Base-by-base conservation (phyloP, 2,113 vertebrate genomes). In the Notiomystis cincta region DNA sequence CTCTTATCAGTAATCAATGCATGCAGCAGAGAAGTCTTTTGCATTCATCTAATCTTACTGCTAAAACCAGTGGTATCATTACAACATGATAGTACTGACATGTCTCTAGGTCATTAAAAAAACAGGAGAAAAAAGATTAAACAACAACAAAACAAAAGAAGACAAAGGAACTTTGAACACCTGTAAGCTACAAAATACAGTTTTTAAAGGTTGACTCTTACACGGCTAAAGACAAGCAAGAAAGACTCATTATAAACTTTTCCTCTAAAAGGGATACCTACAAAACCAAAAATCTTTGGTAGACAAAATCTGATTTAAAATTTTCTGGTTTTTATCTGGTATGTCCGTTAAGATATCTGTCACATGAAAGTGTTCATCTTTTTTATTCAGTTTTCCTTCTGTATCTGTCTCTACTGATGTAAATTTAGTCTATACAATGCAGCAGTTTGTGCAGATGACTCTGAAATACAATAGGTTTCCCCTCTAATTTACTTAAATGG, bases 401-500 rank as follows among this genome's bases (percentile, higher is more conserved):
- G 37, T 5, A 3, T 72, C 45, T 75, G 3, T 77, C 51, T 48
- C 38, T 62, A 23, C 27, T 14, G 51, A 54, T 66, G 38, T 44
- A 72, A 94, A 77, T 79, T 76, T 82, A 66, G 54, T 66, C 58
- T 82, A 25, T 50, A 70, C 44, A 80, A 12, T 48, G 66, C 33
- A 69, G 50, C 31, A 48, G 70, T 72, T 95, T 91, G 70, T 76
- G 45, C 73, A 72, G 53, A 89, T 82, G 70, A 77, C 78, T 69
- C 35, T 89, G 84, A 88, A 93, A 93, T 90, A 73, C 82, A 95
- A 54, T 91, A 85, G 51, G 21, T 1, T 93, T 72, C 64, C 79
- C 42, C 92, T 96, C 81, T 91, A 93, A 96, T 96, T 97, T 90
- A 93, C 76, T 95, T 93, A 95, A 96, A 67, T 76, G 35, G 77